Evolutionary conservation across 2,888 invertebrate genomes (phyloP), one percentile per base, ranked within the genome.

Genomic region (Thecophora atra): DNA sequence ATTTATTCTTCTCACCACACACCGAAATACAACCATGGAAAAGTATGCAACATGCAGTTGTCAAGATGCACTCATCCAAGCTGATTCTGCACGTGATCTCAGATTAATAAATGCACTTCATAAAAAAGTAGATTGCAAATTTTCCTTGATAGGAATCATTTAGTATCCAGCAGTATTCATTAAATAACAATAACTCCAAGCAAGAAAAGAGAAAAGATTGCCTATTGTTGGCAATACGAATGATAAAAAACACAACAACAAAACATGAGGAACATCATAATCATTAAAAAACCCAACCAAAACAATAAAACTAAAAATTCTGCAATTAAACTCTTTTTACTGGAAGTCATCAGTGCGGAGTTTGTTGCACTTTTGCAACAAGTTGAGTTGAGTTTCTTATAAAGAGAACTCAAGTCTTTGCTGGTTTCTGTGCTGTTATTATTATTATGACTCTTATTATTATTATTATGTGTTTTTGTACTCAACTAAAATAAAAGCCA

Each of bases 361-460:
- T 47, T 65, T 65, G 13, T 65, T 44, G 63, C 63, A 44, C 47
- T 65, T 26, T 65, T 44, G 63, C 63, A 44, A 21, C 24, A 63
- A 44, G 37, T 58, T 2, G 21, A 65, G 65, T 26, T 5, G 51
- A 63, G 37, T 62, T 5, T n/a, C n/a, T 47, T 47, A n/a, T 4
- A n/a, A 47, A 47, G 11, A 47, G 15, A 47, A 5, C 47, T 15
- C 47, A 47, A 47, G n/a, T 47, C 47, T 47, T 19, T 17, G 21
- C 21, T n/a, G n/a, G n/a, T n/a, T 30, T 17, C n/a, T 63, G 19
- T 0, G 24, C 28, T 42, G 11, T 51, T 28, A 64, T 26, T 65
- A 37, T 47, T 26, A 28, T 65, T n/a, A n/a, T n/a, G n/a, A n/a
- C n/a, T n/a, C n/a, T n/a, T 0, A 47, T 51, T 42, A 37, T 51